Evolutionary conservation across 2,888 invertebrate species (phyloP), one percentile per base, ranked within the genome.

Genomic region (Trachelus stipa): DNA sequence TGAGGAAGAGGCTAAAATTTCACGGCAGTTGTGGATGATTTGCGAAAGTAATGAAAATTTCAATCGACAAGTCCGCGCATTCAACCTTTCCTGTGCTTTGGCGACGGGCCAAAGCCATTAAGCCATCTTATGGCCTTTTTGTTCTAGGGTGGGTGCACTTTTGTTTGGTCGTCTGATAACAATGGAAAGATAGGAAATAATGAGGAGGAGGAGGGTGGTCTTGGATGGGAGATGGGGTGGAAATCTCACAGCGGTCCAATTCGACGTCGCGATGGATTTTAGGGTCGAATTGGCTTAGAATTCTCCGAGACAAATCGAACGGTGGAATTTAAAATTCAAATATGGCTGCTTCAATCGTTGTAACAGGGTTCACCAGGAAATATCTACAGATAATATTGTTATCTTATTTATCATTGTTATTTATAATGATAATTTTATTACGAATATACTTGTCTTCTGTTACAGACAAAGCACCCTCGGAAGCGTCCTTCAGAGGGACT

Each of bases 381-480:
- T 40, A 40, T 15, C 40, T 15, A 40, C 6, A 40, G 15, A 40
- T 15, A 40, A 40, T 40, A 40, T 40, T 40, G 15, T 40, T 40
- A 40, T 40, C 40, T 6, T 15, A 40, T 15, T 15, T 40, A 40
- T 40, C 15, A 2, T 40, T 40, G 40, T 40, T 40, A 33, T 33
- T 71, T 71, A 6, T 33, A 71, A 15, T 73, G 15, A 73, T 68
- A 69, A 74, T 69, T 35, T n/a, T 37, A 23, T n/a, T 69, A 40
- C 15, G 15, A 40, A 40, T 40, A 15, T 40, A 15, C 40, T 34
- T 34, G 35, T 81, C 84, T 84, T 91, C 91, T 90, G 91, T 94
- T 90, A 12, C 95, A 98, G 98, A 98, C 90, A 97, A 97, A 93
- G 96, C 97, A 15, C 97, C 98, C 69, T 96, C 97, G 77, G 98